These are phyloP conservation scores for Alca torda DNA, from an alignment of 2,797 vertebrate species.

Conservation along the genomic window DNA sequence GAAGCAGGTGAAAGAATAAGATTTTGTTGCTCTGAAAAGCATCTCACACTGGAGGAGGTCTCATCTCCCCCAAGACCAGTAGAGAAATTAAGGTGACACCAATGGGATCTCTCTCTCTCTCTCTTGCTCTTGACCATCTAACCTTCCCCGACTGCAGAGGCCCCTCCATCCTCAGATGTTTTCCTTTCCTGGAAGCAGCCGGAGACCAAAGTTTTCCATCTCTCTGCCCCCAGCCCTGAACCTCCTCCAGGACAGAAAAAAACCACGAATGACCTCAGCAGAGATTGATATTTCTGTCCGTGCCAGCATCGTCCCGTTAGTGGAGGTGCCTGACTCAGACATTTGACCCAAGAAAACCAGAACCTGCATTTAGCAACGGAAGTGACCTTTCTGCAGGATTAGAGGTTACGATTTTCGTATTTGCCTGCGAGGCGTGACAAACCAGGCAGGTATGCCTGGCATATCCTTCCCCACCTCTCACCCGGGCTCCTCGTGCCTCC, in stretches of 20 bases:
- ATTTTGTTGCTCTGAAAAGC: background rate
- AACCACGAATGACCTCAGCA: background rate
- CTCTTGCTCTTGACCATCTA: background rate
- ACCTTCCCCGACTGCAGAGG: fast-evolving
- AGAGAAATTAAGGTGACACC: background rate
- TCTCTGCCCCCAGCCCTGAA: background rate
- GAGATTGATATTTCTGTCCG: background rate
- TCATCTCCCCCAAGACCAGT: background rate
- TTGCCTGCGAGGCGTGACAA: background rate
- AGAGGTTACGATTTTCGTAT: background rate
- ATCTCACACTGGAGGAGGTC: background rate
- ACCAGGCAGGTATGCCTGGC: background rate
- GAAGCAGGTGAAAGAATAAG: background rate
- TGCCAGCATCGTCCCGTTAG: background rate
- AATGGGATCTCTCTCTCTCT: background rate
- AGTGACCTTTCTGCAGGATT: background rate
- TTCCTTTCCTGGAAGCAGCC: background rate
- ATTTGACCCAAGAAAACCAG: background rate
- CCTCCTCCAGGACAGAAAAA: background rate
- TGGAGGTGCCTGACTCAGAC: background rate
- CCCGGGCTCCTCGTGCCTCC: background rate
- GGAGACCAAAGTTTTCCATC: background rate
- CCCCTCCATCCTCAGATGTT: background rate
- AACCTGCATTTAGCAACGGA: background rate
- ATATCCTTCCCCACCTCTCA: conserved; percentile 1